Evolutionary conservation across 2,797 vertebrate species (phyloP), one percentile per base, ranked within the genome.

Genomic region (Hafferia zeledoni): DNA sequence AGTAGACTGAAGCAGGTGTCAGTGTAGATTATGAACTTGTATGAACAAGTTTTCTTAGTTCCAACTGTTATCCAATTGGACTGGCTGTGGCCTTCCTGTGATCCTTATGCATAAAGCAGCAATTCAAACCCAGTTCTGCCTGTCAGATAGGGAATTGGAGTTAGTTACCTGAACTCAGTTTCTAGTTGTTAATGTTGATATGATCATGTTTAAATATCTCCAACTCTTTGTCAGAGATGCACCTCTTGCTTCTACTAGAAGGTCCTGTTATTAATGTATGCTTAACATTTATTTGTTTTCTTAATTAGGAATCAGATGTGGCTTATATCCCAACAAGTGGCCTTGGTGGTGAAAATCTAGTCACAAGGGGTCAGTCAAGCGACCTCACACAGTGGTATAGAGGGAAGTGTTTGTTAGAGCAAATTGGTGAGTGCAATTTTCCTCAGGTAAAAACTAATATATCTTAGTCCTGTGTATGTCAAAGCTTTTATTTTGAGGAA

Each of bases 311-410:
- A 59, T 98, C 98, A 37, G 99, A 99, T 97, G 99, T 99, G 52
- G 99, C 98, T 97, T 99, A 98, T 97, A 97, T 99, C 94, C 99
- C 99, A 63, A 99, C 99, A 27, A 99, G 99, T 85, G 99, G 99
- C 57, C 98, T 99, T 78, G 99, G 99, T 65, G 99, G 99, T 93
- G 99, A 99, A 97, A 99, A 99, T 97, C 98, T 99, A 56, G 94
- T 98, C 55, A 98, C 97, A 82, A 98, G 97, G 95, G 96, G 99
- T 96, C 97, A 98, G 78, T 98, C 98, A 52, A 94, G 98, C 79
- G 97, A 98, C 57, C 98, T 99, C 64, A 99, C 97, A 15, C 97
- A 98, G 75, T 99, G 99, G 99, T 99, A 99, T 97, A 98, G 98
- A 87, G 99, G 99, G 71, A 98, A 97, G 9, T 99, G 99, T 97